Evolutionary conservation across 1,140 invertebrate genomes (phyloP), one percentile per base, ranked within the genome.

Genomic region (Leptinotarsa undecemlineata): DNA sequence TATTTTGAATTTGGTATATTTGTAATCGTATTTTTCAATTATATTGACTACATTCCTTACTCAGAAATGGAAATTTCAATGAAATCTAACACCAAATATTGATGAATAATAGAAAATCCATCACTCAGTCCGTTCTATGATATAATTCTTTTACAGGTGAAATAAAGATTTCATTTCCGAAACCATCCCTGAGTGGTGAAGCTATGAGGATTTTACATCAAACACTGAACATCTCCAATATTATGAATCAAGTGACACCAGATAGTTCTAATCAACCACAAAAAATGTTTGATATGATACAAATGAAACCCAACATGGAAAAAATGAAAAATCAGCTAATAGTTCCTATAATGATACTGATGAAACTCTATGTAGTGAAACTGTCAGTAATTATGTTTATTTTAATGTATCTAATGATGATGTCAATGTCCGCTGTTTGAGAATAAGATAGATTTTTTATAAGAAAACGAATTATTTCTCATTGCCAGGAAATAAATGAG

Each of bases 281-380:
- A 33, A 64, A 33, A 33, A 64, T 64, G 20, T 19, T 64, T 4
- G 3, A 4, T 20, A 17, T 15, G 14, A 64, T 20, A 8, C 51
- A n/a, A 57, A 57, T 57, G 51, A 57, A 57, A 6, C 4, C 51
- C 51, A 57, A 57, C 17, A 57, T 57, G 51, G 75, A 76, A 11
- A 72, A 57, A 63, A 76, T 33, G 20, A 64, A 21, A n/a, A 66
- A 76, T 61, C 67, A 66, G 15, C 42, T 76, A 8, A 33, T 77
- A 15, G 71, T 77, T 69, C 76, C 76, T 8, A 57, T 77, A 21
- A 72, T 72, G n/a, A 21, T 69, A 3, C 48, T 77, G 14, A 72
- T 72, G n/a, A 74, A 74, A 67, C 74, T 77, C 69, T 77, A 77
- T 62, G 74, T 77, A 57, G 67, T 77, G 17, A 72, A 69, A 74